Conservation (phyloP, 2,888 invertebrate genomes). For the Lepidocyrtinus sp. region DNA sequence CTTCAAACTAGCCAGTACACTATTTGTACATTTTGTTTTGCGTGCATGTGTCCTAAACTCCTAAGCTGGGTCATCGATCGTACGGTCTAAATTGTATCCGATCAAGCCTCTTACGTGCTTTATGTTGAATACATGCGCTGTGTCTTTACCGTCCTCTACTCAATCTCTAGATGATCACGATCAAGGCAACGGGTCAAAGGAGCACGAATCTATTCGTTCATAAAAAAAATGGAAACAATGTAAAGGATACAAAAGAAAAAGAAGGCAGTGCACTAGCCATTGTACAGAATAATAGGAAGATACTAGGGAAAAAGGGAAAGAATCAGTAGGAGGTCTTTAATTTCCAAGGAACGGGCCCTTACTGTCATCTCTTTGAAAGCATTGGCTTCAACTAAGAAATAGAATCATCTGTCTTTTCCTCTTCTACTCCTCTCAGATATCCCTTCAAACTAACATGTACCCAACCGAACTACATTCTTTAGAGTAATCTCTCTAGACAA, state of each 20-base stretch:
- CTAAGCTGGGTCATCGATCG: slow-evolving; percentile 58
- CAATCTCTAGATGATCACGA: slow-evolving; percentile 23
- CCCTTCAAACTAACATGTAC: not conserved
- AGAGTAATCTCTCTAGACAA: slow-evolving; percentile 52
- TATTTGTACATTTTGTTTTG: not conserved
- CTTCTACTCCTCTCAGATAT: not conserved
- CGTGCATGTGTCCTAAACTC: slow-evolving; percentile 28
- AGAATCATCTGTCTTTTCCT: slow-evolving; percentile 67
- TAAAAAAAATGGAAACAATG: slow-evolving; percentile 42
- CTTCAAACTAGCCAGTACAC: not conserved
- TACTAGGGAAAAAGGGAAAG: slow-evolving; percentile 60
- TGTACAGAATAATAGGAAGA: slow-evolving; percentile 45
- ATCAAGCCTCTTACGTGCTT: not conserved
- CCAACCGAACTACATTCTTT: too few relatives aligned
- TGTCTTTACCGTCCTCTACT: not conserved
- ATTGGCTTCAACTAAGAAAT: slow-evolving; percentile 49
- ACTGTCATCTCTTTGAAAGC: slow-evolving; percentile 68
- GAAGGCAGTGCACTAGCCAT: slow-evolving; percentile 35
- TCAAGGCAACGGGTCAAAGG: slow-evolving; percentile 48
- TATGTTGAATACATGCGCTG: slow-evolving; percentile 32
- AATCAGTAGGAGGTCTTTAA: slow-evolving; percentile 70
- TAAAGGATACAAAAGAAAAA: slow-evolving; percentile 25
- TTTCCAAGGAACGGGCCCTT: slow-evolving; percentile 69
- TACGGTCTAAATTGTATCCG: not conserved
- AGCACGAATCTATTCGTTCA: slow-evolving; percentile 30